These are phyloP conservation scores for Piaya cayana DNA, from an alignment of 2,113 vertebrate genomes.

Conservation along the genomic window DNA sequence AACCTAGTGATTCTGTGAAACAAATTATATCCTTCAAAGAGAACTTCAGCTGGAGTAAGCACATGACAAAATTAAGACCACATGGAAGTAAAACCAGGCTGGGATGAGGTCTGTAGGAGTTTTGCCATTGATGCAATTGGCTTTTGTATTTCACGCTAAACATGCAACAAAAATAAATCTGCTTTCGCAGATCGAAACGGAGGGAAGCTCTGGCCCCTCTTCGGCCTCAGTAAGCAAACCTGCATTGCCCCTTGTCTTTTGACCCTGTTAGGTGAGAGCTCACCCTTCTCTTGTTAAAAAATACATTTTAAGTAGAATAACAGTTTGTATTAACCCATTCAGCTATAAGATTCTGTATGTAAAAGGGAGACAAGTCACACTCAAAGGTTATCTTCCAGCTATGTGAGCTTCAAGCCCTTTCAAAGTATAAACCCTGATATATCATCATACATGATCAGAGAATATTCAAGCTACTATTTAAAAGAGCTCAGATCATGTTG, in stretches of 20 bases:
- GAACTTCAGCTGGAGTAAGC: neutral
- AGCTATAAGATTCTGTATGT: neutral
- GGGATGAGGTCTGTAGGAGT: accelerated
- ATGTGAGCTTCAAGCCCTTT: neutral
- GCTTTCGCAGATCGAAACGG: neutral
- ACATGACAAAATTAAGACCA: neutral
- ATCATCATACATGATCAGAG: neutral
- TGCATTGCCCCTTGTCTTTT: neutral
- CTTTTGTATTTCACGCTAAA: neutral
- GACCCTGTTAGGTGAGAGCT: neutral
- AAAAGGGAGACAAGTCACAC: neutral
- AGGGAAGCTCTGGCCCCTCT: neutral
- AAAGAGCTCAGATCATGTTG: constrained; percentile 10
- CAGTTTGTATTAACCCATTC: neutral
- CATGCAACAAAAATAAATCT: neutral
- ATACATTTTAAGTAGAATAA: neutral
- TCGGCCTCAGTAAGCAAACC: neutral
- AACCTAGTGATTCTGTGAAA: neutral
- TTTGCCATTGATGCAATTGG: neutral
- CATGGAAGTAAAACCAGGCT: neutral
- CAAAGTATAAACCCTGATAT: neutral
- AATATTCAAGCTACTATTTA: constrained; percentile 17
- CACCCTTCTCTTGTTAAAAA: neutral
- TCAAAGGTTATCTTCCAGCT: neutral
- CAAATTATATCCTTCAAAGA: neutral